These are phyloP conservation scores for Helleia helle DNA, from an alignment of 2,888 invertebrate species.

Conservation along the genomic window DNA sequence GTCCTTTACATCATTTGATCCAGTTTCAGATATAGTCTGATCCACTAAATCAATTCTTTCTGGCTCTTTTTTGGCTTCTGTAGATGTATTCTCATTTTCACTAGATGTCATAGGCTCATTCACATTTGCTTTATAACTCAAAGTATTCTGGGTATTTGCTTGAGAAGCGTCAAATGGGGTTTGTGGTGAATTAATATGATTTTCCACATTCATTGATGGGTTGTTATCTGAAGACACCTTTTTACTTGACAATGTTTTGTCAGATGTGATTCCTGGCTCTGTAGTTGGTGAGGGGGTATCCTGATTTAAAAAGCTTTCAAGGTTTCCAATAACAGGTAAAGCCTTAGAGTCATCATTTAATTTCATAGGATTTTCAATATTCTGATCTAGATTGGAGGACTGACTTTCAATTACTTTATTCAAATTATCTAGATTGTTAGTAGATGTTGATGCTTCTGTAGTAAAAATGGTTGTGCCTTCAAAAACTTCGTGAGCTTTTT, in stretches of 20 bases:
- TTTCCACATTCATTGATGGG: too few species aligned
- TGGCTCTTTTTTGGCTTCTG: slow-evolving; percentile 27
- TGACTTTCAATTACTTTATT: neutral
- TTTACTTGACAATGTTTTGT: neutral
- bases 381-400: neutral
- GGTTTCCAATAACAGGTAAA: neutral
- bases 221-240: neutral
- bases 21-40: slow-evolving; percentile 21
- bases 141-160: neutral
- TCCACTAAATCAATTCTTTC: slow-evolving; percentile 29
- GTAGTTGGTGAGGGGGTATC: neutral
- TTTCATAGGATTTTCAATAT: neutral
- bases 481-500: slow-evolving; percentile 65
- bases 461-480: slow-evolving; percentile 79
- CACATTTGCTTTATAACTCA: neutral
- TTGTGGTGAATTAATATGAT: too few species aligned
- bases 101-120: slow-evolving; percentile 8
- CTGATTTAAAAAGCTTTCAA: slow-evolving; percentile 7
- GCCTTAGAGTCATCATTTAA: neutral
- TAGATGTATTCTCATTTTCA: slow-evolving; percentile 16
- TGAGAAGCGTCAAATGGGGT: neutral
- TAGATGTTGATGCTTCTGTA: slow-evolving; percentile 29
- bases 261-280: neutral
- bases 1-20: slow-evolving; percentile 28
- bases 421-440: slow-evolving; percentile 15